Percentiles rank a stretch among this genome's conserved stretches.
These are phyloP conservation scores for Malurus melanocephalus DNA, from an alignment of 2,113 vertebrate genomes.

Conservation along the genomic window DNA sequence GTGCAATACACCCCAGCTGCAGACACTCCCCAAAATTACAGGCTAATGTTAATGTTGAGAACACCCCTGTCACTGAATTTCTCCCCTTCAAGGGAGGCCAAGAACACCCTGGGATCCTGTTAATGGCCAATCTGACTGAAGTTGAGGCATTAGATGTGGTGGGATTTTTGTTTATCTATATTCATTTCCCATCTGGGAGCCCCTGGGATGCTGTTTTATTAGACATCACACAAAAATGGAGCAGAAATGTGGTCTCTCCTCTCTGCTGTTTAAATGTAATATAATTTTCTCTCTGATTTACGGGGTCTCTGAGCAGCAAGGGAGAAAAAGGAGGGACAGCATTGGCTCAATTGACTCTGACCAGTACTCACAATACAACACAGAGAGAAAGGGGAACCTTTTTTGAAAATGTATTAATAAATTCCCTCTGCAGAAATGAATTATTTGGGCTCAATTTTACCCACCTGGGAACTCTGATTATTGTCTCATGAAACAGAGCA, in stretches of 20 bases:
- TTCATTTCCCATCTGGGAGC: not conserved
- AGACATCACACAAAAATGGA: not conserved
- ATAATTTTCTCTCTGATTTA: not conserved
- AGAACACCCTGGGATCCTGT: not conserved
- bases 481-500: conserved; percentile 5
- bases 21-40: not conserved
- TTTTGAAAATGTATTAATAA: not conserved
- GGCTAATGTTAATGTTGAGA: not conserved
- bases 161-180: not conserved
- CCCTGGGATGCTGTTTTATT: not conserved
- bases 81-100: not conserved
- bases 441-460: not conserved
- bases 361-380: not conserved
- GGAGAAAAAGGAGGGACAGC: not conserved
- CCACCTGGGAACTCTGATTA: not conserved
- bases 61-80: not conserved
- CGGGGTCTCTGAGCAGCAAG: not conserved
- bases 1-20: not conserved
- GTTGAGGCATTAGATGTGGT: not conserved
- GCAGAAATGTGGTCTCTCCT: not conserved
- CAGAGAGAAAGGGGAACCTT: not conserved
- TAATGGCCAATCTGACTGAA: not conserved
- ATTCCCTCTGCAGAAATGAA: not conserved
- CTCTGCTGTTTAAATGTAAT: not conserved
- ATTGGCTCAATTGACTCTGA: rapidly evolving